Base-by-base conservation (phyloP, 2,888 invertebrate genomes). In the Lucinisca nassula region DNA sequence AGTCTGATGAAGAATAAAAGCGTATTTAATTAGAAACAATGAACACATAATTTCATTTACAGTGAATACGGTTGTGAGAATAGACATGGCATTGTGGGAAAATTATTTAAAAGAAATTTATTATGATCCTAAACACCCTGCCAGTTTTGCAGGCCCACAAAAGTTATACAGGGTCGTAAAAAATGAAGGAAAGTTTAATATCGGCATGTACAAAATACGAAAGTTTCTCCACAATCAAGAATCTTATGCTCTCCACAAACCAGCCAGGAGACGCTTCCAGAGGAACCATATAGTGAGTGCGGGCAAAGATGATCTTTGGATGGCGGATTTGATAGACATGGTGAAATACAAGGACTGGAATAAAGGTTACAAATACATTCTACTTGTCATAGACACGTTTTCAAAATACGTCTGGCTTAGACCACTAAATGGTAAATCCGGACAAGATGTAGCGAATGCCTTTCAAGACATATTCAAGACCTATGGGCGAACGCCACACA, bases 241-340 rank as follows among this genome's bases (percentile, higher is more conserved):
- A 77, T 14, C 70, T 4, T 70, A 70, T 37, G 37, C 27, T 40
- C n/a, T 79, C 21, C 79, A 79, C 35, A 70, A 55, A 27, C 84
- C 78, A n/a, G 81, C 74, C 2, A 61, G 45, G 58, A 67, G 74
- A 14, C 72, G n/a, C 14, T 73, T 58, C 6, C 49, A 40, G 12
- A 80, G 79, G 49, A 74, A 76, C 14, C 58, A 27, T n/a, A 58
- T 87, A 0, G 45, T 83, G 0, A 80, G 85, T 21, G 67, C 74
- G 14, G 88, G 88, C 4, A 84, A 80, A 21, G 84, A 88, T 49
- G 83, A 90, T 30, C 82, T 87, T n/a, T 90, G 88, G 80, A 76
- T 74, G 70, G 84, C 82, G 8, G 88, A 90, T 58, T 58, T 85
- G 1, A 89, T 87, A 77, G 88, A 85, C 49, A 85, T 89, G 77